Conservation (phyloP, 2,888 invertebrate genomes). For the Dasysyrphus tricinctus region DNA sequence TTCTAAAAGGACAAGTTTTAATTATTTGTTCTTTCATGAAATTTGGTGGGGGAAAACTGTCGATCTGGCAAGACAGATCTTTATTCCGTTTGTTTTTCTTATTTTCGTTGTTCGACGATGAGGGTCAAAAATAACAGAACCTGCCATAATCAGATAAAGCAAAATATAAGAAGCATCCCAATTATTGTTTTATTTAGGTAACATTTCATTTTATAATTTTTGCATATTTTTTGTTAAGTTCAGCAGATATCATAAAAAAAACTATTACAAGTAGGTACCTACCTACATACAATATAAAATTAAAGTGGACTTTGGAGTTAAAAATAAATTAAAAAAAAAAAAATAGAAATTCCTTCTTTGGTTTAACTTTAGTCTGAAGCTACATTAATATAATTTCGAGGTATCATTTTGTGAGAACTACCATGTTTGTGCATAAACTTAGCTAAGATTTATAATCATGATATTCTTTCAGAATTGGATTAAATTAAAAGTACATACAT, state of each 20-base stretch:
- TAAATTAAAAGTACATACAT: background rate
- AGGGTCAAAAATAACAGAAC: background rate
- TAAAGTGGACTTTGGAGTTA: background rate
- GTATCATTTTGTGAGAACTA: background rate
- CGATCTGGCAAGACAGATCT: background rate
- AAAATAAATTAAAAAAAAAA: background rate
- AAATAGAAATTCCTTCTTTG: too few species aligned
- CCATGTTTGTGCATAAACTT: background rate
- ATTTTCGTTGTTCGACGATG: background rate
- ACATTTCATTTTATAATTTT: too few species aligned
- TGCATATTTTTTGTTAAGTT: too few species aligned
- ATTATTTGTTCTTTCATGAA: too few species aligned
- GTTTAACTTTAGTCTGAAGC: too few species aligned
- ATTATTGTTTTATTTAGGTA: too few species aligned
- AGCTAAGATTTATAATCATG: background rate
- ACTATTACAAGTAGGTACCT: too few species aligned
- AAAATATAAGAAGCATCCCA: background rate
- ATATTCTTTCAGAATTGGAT: background rate
- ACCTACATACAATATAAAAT: background rate
- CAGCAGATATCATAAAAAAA: background rate
- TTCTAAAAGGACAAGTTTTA: too few species aligned
- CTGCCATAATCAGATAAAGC: background rate
- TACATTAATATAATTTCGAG: background rate
- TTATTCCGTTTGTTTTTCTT: background rate
- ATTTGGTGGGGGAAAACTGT: background rate